These are phyloP conservation scores for Rhegmatorhina hoffmannsi DNA, from an alignment of 2,113 vertebrate species.

Conservation along the genomic window DNA sequence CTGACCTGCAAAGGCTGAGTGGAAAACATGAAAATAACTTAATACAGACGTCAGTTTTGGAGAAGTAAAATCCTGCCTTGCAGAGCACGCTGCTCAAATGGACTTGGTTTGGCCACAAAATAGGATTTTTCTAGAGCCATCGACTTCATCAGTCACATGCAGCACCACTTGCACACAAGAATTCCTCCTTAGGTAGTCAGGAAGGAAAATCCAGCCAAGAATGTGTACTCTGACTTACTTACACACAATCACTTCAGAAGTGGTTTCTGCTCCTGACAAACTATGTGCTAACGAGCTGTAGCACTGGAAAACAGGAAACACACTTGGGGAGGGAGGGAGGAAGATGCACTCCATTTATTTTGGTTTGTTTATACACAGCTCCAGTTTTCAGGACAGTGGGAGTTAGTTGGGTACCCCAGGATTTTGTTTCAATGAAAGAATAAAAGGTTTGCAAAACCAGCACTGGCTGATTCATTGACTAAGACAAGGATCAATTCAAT, in stretches of 20 bases:
- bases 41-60: background rate
- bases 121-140: background rate
- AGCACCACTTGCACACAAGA: background rate
- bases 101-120: background rate
- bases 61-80: background rate
- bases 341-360: background rate
- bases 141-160: background rate
- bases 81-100: background rate
- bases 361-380: background rate
- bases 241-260: background rate
- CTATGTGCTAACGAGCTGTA: background rate
- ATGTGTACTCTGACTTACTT: background rate
- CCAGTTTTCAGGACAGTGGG: background rate
- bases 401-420: background rate
- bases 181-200: background rate
- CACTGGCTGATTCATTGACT: background rate
- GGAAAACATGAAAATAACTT: background rate
- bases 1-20: background rate
- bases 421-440: background rate
- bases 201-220: slow-evolving; percentile 20
- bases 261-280: background rate
- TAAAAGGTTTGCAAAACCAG: background rate
- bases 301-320: slow-evolving; percentile 36
- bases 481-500: background rate
- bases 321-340: background rate